Percentiles rank a stretch among this genome's conserved stretches.
Evolutionary conservation across 2,888 invertebrate genomes (phyloP).

Genomic region (Myathropa florea): DNA sequence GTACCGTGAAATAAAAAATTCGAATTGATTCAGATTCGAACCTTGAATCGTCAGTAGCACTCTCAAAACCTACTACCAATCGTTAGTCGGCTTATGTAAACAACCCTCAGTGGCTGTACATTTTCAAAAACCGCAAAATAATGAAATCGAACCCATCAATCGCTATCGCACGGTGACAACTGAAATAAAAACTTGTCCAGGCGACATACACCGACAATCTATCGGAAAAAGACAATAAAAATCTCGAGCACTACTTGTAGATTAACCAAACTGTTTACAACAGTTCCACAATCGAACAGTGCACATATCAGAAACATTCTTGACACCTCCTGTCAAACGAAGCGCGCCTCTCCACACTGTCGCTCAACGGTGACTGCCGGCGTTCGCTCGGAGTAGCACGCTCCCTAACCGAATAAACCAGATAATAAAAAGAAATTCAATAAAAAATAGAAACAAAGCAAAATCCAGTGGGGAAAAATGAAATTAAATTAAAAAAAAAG

Average conservation of each 20-base stretch:
- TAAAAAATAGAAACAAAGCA: constrained; percentile 15
- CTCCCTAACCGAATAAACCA: background rate
- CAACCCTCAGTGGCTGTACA: no score
- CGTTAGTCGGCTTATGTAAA: no score
- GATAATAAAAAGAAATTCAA: constrained; percentile 32
- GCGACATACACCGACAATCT: background rate
- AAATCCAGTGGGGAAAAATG: constrained; percentile 7
- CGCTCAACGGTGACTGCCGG: background rate
- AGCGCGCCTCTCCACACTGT: background rate
- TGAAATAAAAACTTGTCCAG: background rate
- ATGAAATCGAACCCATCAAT: background rate
- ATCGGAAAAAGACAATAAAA: background rate
- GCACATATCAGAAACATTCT: background rate
- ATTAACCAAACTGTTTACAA: constrained; percentile 1
- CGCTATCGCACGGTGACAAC: constrained; percentile 10
- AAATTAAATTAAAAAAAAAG: constrained; percentile 26
- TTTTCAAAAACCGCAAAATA: background rate
- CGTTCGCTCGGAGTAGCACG: background rate
- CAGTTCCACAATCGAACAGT: background rate
- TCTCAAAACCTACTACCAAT: background rate
- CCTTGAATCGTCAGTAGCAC: no score
- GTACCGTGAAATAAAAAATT: no score
- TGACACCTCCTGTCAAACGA: background rate
- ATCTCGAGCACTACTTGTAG: background rate
- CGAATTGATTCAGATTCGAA: no score